A percentile compares a stretch with the other conserved stretches of the same genome.
phyloP scores from a whole-genome alignment of 2,888 invertebrate species.

The Peribatodes rhomboidaria region DNA sequence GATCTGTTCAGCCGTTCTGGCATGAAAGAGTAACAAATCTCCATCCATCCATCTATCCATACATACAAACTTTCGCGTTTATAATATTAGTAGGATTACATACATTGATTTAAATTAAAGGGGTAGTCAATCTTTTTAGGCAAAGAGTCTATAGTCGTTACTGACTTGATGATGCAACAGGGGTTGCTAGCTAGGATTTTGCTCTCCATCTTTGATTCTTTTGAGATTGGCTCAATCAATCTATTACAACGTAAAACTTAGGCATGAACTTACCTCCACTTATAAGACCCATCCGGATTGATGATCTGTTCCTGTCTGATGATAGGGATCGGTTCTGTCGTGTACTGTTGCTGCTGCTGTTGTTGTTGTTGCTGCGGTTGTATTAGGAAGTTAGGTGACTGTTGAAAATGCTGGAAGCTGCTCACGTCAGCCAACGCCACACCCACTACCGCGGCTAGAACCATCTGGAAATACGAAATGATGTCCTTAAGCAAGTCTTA shows the following conservation, averaged over 20 bases:
- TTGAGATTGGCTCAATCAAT: no score
- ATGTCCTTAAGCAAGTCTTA: not conserved
- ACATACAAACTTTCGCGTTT: no score
- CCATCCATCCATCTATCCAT: no score
- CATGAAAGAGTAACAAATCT: no score
- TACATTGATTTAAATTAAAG: no score
- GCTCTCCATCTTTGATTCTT: no score
- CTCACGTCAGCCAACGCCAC: conserved; percentile 69
- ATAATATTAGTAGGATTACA: no score
- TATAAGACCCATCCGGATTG: conserved; percentile 89
- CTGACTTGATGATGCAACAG: no score
- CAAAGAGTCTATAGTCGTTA: no score
- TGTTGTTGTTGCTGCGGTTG: conserved; percentile 59
- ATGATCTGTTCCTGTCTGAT: conserved; percentile 89
- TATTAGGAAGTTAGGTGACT: conserved; percentile 55
- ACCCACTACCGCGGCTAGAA: conserved; percentile 54
- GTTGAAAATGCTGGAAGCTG: conserved; percentile 68
- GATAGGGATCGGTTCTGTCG: conserved; percentile 89
- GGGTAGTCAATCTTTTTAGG: no score
- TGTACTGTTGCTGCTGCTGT: conserved; percentile 66
- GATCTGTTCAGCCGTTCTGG: no score
- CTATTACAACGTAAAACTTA: not conserved
- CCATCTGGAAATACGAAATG: conserved; percentile 51
- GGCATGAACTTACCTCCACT: conserved; percentile 73
- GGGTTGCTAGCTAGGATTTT: no score